Percentiles rank a stretch among this genome's conserved stretches.
phyloP scores from a whole-genome alignment of 2,113 vertebrate genomes.

The Atlantisia rogersi region DNA sequence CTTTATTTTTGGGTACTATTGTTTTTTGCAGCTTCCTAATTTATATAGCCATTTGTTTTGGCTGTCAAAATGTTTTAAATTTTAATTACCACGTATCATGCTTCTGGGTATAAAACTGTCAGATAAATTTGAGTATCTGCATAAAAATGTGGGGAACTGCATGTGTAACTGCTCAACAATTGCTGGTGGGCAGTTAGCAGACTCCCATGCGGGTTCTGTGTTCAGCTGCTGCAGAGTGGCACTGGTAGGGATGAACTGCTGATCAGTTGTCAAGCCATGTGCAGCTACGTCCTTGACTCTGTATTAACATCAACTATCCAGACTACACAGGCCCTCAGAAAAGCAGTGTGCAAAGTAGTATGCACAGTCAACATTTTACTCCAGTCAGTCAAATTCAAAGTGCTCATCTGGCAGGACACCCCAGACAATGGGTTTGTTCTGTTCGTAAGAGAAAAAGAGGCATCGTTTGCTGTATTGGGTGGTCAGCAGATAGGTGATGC shows the following conservation, averaged over 20 bases:
- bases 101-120: conserved; percentile 74
- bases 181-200: conserved; percentile 68
- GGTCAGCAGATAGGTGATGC: not conserved
- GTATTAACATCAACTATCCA: not conserved
- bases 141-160: conserved; percentile 67
- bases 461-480: not conserved
- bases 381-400: not conserved
- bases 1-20: conserved; percentile 62
- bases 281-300: not conserved
- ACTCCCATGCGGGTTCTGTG: not conserved
- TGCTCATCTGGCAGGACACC: not conserved
- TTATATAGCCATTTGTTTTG: conserved; percentile 76
- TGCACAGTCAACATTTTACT: not conserved
- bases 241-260: not conserved
- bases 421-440: not conserved
- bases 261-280: not conserved
- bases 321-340: not conserved
- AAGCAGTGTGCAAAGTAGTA: not conserved
- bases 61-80: conserved; percentile 78
- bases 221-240: not conserved
- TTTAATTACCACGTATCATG: conserved; percentile 76
- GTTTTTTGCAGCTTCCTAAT: conserved; percentile 75
- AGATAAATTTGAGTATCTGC: conserved; percentile 75
- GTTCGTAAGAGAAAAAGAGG: not conserved
- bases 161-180: conserved; percentile 64